Evolutionary conservation across 2,888 invertebrate genomes (phyloP), one percentile per base, ranked within the genome.

Genomic region (Orthosia cruda): DNA sequence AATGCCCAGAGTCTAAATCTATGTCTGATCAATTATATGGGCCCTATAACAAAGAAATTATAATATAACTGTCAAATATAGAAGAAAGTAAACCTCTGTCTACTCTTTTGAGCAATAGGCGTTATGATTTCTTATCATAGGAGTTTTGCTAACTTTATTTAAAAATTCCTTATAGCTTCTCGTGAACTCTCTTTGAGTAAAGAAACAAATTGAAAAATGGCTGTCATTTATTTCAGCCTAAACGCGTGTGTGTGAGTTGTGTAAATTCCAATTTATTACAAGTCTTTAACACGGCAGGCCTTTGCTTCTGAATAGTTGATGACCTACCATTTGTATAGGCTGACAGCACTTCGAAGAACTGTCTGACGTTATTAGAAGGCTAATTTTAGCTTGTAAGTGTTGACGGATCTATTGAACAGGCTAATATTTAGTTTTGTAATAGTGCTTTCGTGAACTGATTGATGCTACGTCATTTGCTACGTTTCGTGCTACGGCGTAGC

Each of bases 271-370:
- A 83, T 81, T 84, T 84, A 74, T 81, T 74, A 55, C 66, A 5
- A 32, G 57, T 61, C 70, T 72, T 80, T 58, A 74, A 71, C 61
- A 66, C 54, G 49, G 71, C 49, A 45, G 52, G 45, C 64, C 32
- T 62, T 75, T 40, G 26, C 50, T 67, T 64, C 23, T 83, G 69
- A 84, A 82, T 80, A 75, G 72, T 75, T 76, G 71, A 84, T 80
- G 52, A 23, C 13, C 1, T 23, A 55, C 50, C 52, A 80, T 82
- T 82, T 80, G 71, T 82, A 67, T 61, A 50, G 15, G 26, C 73
- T 58, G 67, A 50, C 55, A 58, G 55, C 9, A 11, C 16, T 71
- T 71, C 52, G 32, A 18, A 16, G 12, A 71, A 71, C 59, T 23
- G 64, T 18, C 68, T 49, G 40, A 50, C 50, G 26, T 58, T 66